Evolutionary conservation across 2,888 invertebrate species (phyloP).

Genomic region (Andrena bicolor): DNA sequence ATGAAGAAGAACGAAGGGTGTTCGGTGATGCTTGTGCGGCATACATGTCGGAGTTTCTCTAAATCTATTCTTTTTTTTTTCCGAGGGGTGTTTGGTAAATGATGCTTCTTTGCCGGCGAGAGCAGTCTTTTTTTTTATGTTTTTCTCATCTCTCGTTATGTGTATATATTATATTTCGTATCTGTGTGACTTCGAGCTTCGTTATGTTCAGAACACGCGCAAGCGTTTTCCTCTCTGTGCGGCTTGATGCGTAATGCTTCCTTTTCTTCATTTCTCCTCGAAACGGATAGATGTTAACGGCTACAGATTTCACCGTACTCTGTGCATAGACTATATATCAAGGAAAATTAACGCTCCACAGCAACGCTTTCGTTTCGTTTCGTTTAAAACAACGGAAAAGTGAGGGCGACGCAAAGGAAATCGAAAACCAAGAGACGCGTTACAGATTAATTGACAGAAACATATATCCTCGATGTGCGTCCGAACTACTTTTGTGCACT

Average conservation of each 20-base stretch:
- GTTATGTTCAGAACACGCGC: conserved; percentile 18
- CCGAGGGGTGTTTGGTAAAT: conserved; percentile 10
- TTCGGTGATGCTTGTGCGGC: conserved; percentile 23
- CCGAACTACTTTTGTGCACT: conserved; percentile 18
- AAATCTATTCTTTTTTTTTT: conserved; percentile 32
- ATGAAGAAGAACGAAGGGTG: conserved; percentile 34
- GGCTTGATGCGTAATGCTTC: conserved; percentile 29
- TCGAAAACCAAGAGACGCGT: not conserved
- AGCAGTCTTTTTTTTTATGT: conserved; percentile 66
- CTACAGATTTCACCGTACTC: conserved; percentile 26
- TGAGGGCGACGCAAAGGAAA: no score
- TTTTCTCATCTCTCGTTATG: conserved; percentile 31
- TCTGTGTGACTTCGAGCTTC: conserved; percentile 17
- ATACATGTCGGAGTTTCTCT: conserved; percentile 24
- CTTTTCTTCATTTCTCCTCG: conserved; percentile 17
- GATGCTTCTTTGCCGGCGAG: conserved; percentile 57
- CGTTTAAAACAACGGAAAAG: no score
- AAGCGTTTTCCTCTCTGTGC: conserved; percentile 27
- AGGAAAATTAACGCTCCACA: conserved; percentile 65
- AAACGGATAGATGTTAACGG: conserved; percentile 25
- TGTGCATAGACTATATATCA: conserved; percentile 68
- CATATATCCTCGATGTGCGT: conserved; percentile 7
- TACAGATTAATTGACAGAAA: conserved; percentile 36
- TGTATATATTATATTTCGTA: conserved; percentile 22
- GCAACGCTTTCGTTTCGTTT: conserved; percentile 16